A percentile compares a stretch with the other conserved stretches of the same genome.
These are phyloP conservation scores for Heterotilapia buettikoferi DNA, from an alignment of 2,113 vertebrate species.

Conservation along the genomic window DNA sequence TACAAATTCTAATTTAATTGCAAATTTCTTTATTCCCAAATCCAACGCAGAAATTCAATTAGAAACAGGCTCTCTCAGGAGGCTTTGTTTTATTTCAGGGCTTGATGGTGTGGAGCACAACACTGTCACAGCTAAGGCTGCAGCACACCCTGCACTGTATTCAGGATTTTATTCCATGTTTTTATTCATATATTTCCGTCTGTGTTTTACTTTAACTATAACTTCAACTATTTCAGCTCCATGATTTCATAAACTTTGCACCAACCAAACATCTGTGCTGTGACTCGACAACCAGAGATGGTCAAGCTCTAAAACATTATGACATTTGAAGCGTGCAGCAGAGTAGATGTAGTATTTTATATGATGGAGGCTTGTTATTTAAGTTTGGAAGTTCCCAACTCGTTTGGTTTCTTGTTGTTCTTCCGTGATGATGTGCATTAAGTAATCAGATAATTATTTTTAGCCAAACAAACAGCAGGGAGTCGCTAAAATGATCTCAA, in stretches of 20 bases:
- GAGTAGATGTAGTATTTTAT: not conserved
- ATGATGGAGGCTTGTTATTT: not conserved
- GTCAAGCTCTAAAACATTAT: not conserved
- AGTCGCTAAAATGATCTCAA: not conserved
- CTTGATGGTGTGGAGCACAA: not conserved
- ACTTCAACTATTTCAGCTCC: not conserved
- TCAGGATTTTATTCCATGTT: not conserved
- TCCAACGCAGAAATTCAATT: not conserved
- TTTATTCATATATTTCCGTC: not conserved
- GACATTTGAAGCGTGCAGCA: not conserved
- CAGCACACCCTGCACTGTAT: not conserved
- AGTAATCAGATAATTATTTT: not conserved
- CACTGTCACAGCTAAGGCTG: not conserved
- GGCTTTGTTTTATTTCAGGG: not conserved
- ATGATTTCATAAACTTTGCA: not conserved
- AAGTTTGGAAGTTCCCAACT: not conserved
- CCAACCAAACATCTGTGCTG: not conserved
- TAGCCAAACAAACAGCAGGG: not conserved
- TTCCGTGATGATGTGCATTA: not conserved
- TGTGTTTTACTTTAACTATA: not conserved
- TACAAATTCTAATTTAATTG: not conserved
- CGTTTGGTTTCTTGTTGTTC: not conserved
- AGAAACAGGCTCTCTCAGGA: not conserved
- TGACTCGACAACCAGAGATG: not conserved
- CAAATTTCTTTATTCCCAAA: not conserved